phyloP scores from a whole-genome alignment of 2,797 vertebrate genomes.

The Scleropages formosus region DNA sequence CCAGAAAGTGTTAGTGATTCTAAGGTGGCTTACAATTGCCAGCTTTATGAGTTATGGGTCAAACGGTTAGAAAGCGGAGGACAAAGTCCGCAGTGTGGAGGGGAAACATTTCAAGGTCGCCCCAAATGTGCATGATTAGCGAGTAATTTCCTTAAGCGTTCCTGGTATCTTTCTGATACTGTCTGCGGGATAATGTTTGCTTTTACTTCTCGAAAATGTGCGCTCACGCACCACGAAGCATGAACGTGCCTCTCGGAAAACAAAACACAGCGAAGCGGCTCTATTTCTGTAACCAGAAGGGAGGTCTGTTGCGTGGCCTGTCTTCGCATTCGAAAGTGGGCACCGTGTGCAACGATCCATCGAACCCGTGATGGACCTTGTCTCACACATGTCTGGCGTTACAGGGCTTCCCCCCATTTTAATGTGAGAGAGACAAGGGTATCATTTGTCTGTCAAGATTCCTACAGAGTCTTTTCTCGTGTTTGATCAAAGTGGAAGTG shows the following conservation, averaged over 20 bases:
- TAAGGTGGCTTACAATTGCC: conserved; percentile 41
- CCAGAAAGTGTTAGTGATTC: conserved; percentile 37
- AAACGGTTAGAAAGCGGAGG: conserved; percentile 47
- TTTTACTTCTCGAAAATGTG: conserved; percentile 27
- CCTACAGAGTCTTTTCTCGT: background rate
- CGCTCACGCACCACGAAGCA: conserved; percentile 26
- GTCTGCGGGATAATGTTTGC: conserved; percentile 33
- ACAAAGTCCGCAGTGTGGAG: conserved; percentile 35
- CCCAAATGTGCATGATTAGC: conserved; percentile 39
- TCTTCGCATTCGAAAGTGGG: background rate
- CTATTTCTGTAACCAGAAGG: background rate
- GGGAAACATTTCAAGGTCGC: conserved; percentile 33
- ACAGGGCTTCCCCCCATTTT: background rate
- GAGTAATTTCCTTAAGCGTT: conserved; percentile 43
- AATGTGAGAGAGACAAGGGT: background rate
- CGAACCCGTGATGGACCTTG: background rate
- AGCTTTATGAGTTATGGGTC: conserved; percentile 49
- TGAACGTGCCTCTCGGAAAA: conserved; percentile 22
- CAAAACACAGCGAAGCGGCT: background rate
- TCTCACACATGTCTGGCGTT: background rate
- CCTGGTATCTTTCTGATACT: conserved; percentile 31
- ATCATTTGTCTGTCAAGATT: background rate
- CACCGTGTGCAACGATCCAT: background rate
- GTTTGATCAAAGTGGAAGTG: background rate
- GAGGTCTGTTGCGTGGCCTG: background rate